phyloP scores from a whole-genome alignment of 2,888 invertebrate genomes.

The Chalcis sispes region DNA sequence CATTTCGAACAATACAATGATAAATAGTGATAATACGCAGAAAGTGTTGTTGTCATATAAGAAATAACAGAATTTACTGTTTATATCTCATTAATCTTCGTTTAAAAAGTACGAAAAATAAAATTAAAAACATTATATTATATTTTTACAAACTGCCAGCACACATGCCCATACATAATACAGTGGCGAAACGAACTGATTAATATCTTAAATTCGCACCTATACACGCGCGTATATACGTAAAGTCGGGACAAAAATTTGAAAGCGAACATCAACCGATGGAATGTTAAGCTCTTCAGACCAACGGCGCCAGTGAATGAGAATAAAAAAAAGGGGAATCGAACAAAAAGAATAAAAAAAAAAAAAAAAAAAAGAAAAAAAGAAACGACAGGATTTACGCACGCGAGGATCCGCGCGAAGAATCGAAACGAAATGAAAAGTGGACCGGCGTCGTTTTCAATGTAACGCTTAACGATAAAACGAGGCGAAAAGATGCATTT shows the following conservation, averaged over 20 bases:
- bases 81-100: no score
- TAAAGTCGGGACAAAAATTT: conserved; percentile 4
- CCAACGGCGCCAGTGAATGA: conserved; percentile 7
- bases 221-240: background rate
- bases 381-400: background rate
- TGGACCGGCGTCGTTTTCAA: background rate
- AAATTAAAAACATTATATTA: no score
- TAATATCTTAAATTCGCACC: no score
- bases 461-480: background rate
- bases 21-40: no score
- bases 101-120: no score
- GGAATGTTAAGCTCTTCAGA: conserved; percentile 5
- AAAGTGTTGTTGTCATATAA: no score
- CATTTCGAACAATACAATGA: no score
- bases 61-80: no score
- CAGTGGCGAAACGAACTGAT: no score
- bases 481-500: background rate
- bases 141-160: no score
- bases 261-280: conserved; percentile 16
- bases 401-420: background rate
- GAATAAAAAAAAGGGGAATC: background rate
- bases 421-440: conserved; percentile 26
- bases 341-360: conserved; percentile 6
- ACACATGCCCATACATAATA: no score
- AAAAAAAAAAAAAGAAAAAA: background rate